Conservation (phyloP, 2,797 vertebrate genomes). For the Megaceryle alcyon region DNA sequence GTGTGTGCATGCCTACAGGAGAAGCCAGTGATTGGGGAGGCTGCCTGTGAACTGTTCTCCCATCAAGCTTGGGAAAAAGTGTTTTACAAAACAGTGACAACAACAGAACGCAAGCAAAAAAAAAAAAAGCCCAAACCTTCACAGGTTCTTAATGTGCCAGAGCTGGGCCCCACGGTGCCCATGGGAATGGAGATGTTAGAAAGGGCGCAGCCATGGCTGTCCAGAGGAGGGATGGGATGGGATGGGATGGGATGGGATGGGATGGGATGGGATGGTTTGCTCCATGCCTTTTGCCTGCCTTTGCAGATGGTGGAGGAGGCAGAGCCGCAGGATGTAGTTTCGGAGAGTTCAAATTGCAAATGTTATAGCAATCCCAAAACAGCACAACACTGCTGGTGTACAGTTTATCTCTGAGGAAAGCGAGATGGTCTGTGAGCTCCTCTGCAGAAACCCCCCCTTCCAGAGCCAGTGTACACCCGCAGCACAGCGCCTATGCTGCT, state of each 20-base stretch:
- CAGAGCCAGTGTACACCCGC: too few relatives aligned
- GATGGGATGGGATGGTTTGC: fast-evolving
- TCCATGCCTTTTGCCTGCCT: neutral
- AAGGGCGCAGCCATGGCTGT: neutral
- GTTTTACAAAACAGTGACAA: neutral
- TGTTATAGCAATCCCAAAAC: neutral
- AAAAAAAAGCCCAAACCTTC: neutral
- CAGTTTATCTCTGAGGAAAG: too few relatives aligned
- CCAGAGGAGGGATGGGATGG: fast-evolving
- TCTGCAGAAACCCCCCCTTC: too few relatives aligned
- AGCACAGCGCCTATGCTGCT: too few relatives aligned
- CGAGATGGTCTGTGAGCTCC: too few relatives aligned
- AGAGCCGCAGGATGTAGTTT: neutral
- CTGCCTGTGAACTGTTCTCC: neutral
- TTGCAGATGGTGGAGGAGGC: neutral
- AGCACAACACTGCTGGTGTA: fast-evolving
- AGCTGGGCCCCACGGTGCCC: neutral
- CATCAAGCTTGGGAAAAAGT: neutral
- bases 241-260: fast-evolving
- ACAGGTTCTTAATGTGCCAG: neutral
- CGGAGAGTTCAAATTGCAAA: neutral
- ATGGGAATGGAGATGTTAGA: neutral
- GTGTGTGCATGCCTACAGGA: fast-evolving
- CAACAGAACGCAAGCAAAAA: neutral
- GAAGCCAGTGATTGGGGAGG: neutral